These are phyloP conservation scores for Stichopus chloronotus DNA, from an alignment of 35 echinoderm and acorn worm species.

Conservation along the genomic window DNA sequence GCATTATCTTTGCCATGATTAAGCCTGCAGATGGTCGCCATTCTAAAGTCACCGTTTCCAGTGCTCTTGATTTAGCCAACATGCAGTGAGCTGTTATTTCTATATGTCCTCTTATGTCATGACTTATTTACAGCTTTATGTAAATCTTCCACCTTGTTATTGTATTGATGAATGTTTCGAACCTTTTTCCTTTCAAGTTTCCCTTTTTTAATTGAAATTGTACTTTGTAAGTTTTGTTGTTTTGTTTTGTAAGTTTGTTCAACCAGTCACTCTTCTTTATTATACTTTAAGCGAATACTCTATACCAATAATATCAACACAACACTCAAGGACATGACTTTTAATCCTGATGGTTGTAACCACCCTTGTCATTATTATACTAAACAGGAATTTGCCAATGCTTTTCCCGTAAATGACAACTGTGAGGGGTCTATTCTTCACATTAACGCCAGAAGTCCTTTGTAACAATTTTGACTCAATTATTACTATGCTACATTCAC, in stretches of 20 bases:
- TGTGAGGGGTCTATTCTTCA: background rate
- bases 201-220: background rate
- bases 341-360: background rate
- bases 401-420: background rate
- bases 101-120: background rate
- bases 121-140: background rate
- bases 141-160: slow-evolving; percentile 28
- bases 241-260: slow-evolving; percentile 3
- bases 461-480: slow-evolving; percentile 11
- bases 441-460: background rate
- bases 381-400: slow-evolving; percentile 11
- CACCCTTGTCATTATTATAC: background rate
- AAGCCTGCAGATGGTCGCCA: slow-evolving; percentile 27
- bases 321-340: background rate
- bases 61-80: background rate
- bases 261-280: slow-evolving; percentile 11
- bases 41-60: slow-evolving; percentile 1
- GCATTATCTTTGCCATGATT: background rate
- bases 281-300: background rate
- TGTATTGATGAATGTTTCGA: slow-evolving; percentile 18
- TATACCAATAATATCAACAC: background rate
- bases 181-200: background rate
- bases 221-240: background rate
- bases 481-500: background rate
- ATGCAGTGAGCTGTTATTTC: background rate